These are phyloP conservation scores for Stomatorhinus ivindoensis DNA, from an alignment of 2,113 vertebrate genomes.

Conservation along the genomic window DNA sequence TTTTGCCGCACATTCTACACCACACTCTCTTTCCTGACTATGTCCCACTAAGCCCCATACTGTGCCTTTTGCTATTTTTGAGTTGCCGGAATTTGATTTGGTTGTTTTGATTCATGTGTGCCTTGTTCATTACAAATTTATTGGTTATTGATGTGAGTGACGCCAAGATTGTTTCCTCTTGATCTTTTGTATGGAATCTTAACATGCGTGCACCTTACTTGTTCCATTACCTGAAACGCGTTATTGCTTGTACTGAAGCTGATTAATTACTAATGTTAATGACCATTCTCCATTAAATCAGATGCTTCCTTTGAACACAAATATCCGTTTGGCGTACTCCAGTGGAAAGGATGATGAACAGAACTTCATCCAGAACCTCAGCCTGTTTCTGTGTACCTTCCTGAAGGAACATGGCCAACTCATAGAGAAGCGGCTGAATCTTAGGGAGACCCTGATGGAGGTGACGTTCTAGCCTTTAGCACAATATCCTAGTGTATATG, in stretches of 20 bases:
- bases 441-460: slow-evolving; percentile 90
- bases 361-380: slow-evolving; percentile 96
- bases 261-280: background rate
- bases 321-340: slow-evolving; percentile 84
- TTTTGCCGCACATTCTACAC: too few relatives aligned
- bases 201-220: background rate
- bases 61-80: background rate
- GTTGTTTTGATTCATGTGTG: background rate
- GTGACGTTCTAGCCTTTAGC: slow-evolving; percentile 44
- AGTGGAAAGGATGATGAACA: slow-evolving; percentile 96
- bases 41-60: background rate
- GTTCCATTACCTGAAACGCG: background rate
- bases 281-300: slow-evolving; percentile 30
- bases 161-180: background rate
- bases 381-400: slow-evolving; percentile 93
- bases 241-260: background rate
- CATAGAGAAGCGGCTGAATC: slow-evolving; percentile 82
- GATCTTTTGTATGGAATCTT: background rate
- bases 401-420: slow-evolving; percentile 90
- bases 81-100: background rate
- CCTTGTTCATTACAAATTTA: background rate
- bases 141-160: background rate
- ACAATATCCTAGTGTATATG: background rate
- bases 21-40: background rate
- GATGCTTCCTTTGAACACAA: slow-evolving; percentile 97